phyloP scores from a whole-genome alignment of 2,797 vertebrate genomes.

The Mus caroli region DNA sequence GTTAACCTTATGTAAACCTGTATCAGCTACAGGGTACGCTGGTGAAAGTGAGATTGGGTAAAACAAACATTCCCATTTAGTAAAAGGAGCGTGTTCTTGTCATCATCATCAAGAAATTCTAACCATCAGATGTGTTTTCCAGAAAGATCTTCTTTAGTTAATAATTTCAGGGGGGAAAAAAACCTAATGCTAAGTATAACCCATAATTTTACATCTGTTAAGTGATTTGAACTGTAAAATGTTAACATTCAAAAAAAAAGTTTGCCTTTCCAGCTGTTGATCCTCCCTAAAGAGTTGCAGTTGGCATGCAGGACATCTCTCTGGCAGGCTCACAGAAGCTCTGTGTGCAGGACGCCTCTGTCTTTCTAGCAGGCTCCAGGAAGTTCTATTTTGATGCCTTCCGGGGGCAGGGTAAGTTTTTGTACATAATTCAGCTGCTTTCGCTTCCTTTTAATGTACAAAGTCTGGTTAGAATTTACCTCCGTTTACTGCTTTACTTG shows the following conservation, averaged over 20 bases:
- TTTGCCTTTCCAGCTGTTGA: constrained; percentile 86
- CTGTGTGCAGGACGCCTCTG: background rate
- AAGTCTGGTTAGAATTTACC: constrained; percentile 80
- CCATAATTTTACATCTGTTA: constrained; percentile 84
- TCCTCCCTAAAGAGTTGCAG: constrained; percentile 42
- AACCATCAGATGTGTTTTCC: constrained; percentile 75
- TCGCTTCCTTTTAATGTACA: constrained; percentile 20
- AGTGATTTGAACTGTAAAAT: constrained; percentile 81
- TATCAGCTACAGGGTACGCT: background rate
- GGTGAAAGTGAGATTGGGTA: background rate
- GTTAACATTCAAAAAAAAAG: constrained; percentile 66
- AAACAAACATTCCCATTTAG: constrained; percentile 60
- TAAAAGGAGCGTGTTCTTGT: constrained; percentile 65
- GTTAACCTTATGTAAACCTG: constrained; percentile 23
- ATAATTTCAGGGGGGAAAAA: constrained; percentile 66
- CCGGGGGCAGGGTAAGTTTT: constrained; percentile 62
- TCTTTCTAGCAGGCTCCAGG: background rate
- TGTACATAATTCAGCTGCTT: constrained; percentile 80
- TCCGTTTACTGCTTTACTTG: constrained; percentile 69
- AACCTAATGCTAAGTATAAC: constrained; percentile 80
- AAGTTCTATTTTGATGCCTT: constrained; percentile 67
- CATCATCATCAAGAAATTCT: constrained; percentile 71
- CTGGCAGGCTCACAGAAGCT: constrained; percentile 47
- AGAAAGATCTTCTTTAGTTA: constrained; percentile 83
- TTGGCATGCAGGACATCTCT: constrained; percentile 76